phyloP scores from a whole-genome alignment of 1,140 invertebrate species.

The Apis laboriosa region DNA sequence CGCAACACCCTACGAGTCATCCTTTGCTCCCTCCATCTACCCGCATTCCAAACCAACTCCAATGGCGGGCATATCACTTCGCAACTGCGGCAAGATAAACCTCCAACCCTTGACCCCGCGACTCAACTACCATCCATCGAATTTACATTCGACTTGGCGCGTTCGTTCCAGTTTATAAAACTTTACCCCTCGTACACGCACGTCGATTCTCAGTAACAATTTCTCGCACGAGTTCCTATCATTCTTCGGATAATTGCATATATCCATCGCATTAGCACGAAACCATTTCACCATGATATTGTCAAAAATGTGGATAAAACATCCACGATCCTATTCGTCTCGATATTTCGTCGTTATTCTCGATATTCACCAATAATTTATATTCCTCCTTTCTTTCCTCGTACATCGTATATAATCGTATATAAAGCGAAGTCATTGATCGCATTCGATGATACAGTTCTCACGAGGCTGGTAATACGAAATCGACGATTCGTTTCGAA shows the following conservation, averaged over 20 bases:
- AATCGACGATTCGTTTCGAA: constrained; percentile 9
- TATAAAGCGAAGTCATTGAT: not conserved
- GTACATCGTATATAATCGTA: not conserved
- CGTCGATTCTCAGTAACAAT: constrained; percentile 42
- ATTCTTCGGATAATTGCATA: constrained; percentile 13
- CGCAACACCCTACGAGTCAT: constrained; percentile 58
- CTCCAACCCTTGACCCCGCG: constrained; percentile 66
- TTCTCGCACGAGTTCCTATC: constrained; percentile 36
- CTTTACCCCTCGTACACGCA: constrained; percentile 53
- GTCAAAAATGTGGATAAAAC: not conserved
- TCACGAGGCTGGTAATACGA: constrained; percentile 1
- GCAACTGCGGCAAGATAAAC: constrained; percentile 67
- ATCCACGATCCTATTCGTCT: not conserved
- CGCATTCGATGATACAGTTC: not conserved
- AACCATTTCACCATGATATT: not conserved
- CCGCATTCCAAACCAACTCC: constrained; percentile 60
- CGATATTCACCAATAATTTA: not conserved
- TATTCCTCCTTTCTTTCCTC: not conserved
- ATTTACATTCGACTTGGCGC: constrained; percentile 64
- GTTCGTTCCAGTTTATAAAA: constrained; percentile 70
- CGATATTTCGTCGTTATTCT: not conserved
- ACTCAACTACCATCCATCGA: constrained; percentile 47
- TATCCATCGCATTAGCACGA: constrained; percentile 17
- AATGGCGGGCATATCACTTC: constrained; percentile 66
- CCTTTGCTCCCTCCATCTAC: constrained; percentile 42